Evolutionary conservation across 1,140 invertebrate genomes (phyloP).

Genomic region (Drosophila truncata): DNA sequence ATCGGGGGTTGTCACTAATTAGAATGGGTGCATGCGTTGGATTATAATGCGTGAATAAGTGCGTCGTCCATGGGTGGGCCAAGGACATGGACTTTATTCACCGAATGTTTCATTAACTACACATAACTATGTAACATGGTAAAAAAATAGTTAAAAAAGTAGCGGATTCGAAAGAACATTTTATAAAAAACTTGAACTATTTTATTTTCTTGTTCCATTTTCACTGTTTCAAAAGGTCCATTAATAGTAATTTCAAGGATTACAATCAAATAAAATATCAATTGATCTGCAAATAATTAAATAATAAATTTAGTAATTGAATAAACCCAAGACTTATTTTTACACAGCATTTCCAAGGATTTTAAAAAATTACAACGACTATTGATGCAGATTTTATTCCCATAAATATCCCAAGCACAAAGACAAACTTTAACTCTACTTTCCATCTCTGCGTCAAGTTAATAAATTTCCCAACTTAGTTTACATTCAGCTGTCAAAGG

Average conservation of each 20-base stretch:
- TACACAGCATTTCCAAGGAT: too few species aligned
- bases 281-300: not conserved
- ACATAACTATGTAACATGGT: too few species aligned
- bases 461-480: constrained; percentile 48
- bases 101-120: too few species aligned
- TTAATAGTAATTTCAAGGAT: not conserved
- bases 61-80: constrained; percentile 14
- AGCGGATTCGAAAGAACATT: too few species aligned
- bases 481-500: constrained; percentile 67
- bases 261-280: not conserved
- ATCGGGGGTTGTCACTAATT: constrained; percentile 73
- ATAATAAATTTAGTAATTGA: not conserved
- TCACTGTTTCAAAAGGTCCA: not conserved
- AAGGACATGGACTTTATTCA: not conserved
- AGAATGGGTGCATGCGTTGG: constrained; percentile 72
- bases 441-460: constrained; percentile 15
- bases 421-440: constrained; percentile 18
- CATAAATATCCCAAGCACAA: constrained; percentile 15
- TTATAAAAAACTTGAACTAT: not conserved
- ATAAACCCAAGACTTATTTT: not conserved
- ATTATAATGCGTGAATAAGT: constrained; percentile 60
- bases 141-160: too few species aligned
- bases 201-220: not conserved
- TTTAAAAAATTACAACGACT: not conserved
- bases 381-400: too few species aligned